A percentile compares a stretch with the other conserved stretches of the same genome.
Conservation (phyloP, 1,140 invertebrate genomes). For the Propsilocerus akamusi region DNA sequence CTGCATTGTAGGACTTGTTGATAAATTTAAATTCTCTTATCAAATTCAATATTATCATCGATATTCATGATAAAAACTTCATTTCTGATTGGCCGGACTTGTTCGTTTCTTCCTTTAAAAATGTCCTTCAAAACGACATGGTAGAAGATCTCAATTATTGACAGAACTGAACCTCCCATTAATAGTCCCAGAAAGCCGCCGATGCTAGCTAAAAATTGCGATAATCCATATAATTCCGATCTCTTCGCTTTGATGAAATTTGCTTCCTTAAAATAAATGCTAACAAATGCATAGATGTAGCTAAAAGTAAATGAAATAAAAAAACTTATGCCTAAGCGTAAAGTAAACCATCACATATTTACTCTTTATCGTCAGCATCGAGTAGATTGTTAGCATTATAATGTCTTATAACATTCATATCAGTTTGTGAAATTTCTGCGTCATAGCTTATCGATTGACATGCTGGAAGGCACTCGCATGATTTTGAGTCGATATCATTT, state of each 20-base stretch:
- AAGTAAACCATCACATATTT: no score
- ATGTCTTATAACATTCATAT: constrained; percentile 25
- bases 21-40: no score
- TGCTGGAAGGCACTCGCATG: constrained; percentile 36
- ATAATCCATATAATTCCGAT: constrained; percentile 30
- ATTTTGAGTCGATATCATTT: constrained; percentile 14
- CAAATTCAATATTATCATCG: no score
- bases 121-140: constrained; percentile 8
- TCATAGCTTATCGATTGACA: constrained; percentile 37
- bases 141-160: constrained; percentile 33
- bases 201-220: constrained; percentile 34
- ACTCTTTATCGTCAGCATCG: no score
- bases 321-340: no score
- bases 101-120: not conserved
- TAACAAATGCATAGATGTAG: constrained; percentile 18
- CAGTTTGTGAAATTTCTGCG: constrained; percentile 34
- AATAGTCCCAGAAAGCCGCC: constrained; percentile 35
- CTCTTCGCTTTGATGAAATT: constrained; percentile 29
- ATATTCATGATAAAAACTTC: not conserved
- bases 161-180: constrained; percentile 34
- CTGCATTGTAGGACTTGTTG: no score
- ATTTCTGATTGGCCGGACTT: not conserved
- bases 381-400: constrained; percentile 8
- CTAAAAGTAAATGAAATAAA: constrained; percentile 10
- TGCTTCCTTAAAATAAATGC: constrained; percentile 30